Evolutionary conservation across 1,140 invertebrate species (phyloP).

Genomic region (Yoshiicerus persimilis): DNA sequence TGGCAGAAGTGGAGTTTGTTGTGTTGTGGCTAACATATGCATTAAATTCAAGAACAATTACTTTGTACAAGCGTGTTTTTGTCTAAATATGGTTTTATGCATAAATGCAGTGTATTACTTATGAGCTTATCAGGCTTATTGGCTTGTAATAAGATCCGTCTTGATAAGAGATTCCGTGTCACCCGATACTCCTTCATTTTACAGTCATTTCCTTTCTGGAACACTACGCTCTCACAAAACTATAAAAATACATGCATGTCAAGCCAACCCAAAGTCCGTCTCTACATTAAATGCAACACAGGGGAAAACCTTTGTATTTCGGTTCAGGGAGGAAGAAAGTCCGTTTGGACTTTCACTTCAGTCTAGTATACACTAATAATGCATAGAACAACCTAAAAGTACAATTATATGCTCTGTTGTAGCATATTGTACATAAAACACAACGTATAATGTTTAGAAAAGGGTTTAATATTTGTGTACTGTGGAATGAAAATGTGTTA

Average conservation of each 20-base stretch:
- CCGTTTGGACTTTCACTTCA: too few species aligned
- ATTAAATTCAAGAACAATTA: background rate
- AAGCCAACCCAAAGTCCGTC: background rate
- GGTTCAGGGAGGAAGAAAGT: too few species aligned
- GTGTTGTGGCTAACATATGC: background rate
- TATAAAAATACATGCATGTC: background rate
- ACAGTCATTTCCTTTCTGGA: constrained; percentile 1
- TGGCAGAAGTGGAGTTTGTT: background rate
- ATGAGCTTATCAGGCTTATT: background rate
- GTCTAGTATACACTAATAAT: too few species aligned
- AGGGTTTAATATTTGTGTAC: background rate
- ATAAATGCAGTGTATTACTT: background rate
- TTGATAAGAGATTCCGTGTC: constrained; percentile 11
- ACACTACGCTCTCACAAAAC: background rate
- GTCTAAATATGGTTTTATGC: background rate
- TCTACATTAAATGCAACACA: background rate
- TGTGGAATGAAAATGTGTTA: background rate
- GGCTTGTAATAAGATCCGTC: constrained; percentile 15
- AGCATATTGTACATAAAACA: background rate
- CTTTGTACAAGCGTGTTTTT: background rate
- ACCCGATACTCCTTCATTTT: constrained; percentile 17
- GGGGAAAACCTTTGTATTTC: too few species aligned
- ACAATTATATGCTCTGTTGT: too few species aligned
- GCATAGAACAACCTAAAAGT: too few species aligned
- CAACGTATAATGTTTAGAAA: background rate